Conservation (phyloP, 2,888 invertebrate species). For the Erpobdella octoculata region DNA sequence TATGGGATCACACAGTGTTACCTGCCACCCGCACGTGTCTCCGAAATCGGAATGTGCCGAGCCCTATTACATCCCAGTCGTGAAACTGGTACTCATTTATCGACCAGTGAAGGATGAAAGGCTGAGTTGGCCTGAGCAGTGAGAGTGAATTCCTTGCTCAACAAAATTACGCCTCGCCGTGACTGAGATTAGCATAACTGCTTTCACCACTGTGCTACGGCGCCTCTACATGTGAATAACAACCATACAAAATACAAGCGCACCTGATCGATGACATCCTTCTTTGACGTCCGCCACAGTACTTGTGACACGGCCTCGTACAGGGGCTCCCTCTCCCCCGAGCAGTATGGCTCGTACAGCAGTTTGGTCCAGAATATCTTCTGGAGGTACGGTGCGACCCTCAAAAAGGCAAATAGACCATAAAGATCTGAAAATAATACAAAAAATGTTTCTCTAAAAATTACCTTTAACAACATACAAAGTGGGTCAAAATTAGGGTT, state of each 20-base stretch:
- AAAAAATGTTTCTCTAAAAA: not conserved
- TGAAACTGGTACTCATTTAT: too few relatives aligned
- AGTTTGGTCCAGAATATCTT: conserved; percentile 55
- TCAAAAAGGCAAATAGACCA: conserved; percentile 61
- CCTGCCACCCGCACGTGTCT: too few relatives aligned
- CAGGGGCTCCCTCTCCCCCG: conserved; percentile 46
- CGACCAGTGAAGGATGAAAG: too few relatives aligned
- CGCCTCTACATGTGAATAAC: too few relatives aligned
- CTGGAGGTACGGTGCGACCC: conserved; percentile 58
- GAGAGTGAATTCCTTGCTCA: too few relatives aligned
- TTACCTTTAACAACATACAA: not conserved
- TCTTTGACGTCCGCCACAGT: conserved; percentile 67
- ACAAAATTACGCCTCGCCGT: too few relatives aligned
- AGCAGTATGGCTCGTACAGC: not conserved
- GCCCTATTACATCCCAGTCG: too few relatives aligned
- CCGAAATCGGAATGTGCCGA: too few relatives aligned
- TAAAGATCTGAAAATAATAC: conserved; percentile 53
- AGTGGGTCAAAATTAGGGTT: not conserved
- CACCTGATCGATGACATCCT: conserved; percentile 63
- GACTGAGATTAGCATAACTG: too few relatives aligned
- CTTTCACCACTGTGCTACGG: too few relatives aligned
- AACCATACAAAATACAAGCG: not conserved
- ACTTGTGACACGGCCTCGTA: conserved; percentile 56
- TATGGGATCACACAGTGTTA: too few relatives aligned
- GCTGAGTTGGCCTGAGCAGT: too few relatives aligned